These are phyloP conservation scores for Tuta absoluta DNA, from an alignment of 2,888 invertebrate species.

Conservation along the genomic window DNA sequence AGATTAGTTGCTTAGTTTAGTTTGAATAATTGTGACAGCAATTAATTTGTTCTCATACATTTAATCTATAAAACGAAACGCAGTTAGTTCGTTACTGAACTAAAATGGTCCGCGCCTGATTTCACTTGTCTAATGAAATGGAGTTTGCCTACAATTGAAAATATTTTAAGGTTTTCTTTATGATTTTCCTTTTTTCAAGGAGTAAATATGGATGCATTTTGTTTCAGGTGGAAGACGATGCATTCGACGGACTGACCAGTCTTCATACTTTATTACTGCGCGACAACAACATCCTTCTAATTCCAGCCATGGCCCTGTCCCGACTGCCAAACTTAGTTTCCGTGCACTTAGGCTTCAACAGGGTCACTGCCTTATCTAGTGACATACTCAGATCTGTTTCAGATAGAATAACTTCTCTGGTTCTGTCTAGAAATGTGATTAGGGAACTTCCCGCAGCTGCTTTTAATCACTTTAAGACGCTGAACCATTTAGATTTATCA, in stretches of 20 bases:
- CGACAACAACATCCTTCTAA: slow-evolving; percentile 93
- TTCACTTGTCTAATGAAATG: no score
- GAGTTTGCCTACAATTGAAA: no score
- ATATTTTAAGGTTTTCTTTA: no score
- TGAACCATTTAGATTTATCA: slow-evolving; percentile 87
- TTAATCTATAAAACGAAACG: no score
- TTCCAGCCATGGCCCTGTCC: slow-evolving; percentile 91
- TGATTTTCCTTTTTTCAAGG: neutral
- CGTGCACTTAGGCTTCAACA: slow-evolving; percentile 91
- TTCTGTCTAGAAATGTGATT: slow-evolving; percentile 91
- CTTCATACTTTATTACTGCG: slow-evolving; percentile 89
- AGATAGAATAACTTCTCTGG: slow-evolving; percentile 85
- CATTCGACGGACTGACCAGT: slow-evolving; percentile 90
- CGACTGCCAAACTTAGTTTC: slow-evolving; percentile 87
- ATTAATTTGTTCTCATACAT: no score
- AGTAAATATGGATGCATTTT: slow-evolving; percentile 19
- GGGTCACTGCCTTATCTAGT: slow-evolving; percentile 91
- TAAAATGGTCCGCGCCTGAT: no score
- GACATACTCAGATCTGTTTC: slow-evolving; percentile 89
- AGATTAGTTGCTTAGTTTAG: no score
- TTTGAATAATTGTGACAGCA: no score
- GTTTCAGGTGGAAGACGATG: slow-evolving; percentile 91
- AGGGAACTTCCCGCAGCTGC: slow-evolving; percentile 91
- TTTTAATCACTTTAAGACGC: slow-evolving; percentile 88
- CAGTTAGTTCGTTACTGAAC: no score